Base-by-base conservation (phyloP, 1,140 invertebrate genomes). In the Ceratoteleas bidentatus region DNA sequence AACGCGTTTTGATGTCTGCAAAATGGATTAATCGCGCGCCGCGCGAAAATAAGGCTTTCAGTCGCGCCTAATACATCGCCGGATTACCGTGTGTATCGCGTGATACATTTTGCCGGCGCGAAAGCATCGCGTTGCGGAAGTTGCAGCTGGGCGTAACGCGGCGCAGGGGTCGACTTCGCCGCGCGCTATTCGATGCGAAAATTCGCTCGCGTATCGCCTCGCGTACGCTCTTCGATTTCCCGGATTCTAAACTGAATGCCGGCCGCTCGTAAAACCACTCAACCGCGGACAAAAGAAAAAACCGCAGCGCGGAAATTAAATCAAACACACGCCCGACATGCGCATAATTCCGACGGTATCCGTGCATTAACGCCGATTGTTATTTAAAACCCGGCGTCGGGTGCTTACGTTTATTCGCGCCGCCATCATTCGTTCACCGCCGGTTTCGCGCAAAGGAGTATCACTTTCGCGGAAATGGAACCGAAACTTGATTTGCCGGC, bases 111-210 rank as follows among this genome's bases (percentile, higher is more conserved):
- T 56, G 68, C 65, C 38, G 34, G 68, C 52, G 56, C 56, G 61
- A 65, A 70, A 64, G 64, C 74, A 64, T 62, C 60, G 60, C 45
- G 56, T 49, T 54, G 65, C 75, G 66, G 66, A 78, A 80, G 62
- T 73, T 80, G 57, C 77, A 80, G 57, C 40, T 80, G 66, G 66
- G 68, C 68, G 68, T 79, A 68, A 62, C 77, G 61, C 77, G 57
- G 38, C 64, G 13, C 45, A 47, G 69, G 60, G 57, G 14, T 61
- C 64, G 24, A 50, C 53, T 57, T 54, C 15, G 11, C 50, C 13
- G 24, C 32, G 32, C 34, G 43, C 13, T 53, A 54, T 16, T 43
- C 9, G 1, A 60, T 47, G 50, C 69, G 54, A 56, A 75, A 66
- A 76, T 68, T 58, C 49, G 13, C 33, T 24, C 14, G 54, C 53